Conservation (phyloP, 2,113 vertebrate species). For the Notechis scutatus region DNA sequence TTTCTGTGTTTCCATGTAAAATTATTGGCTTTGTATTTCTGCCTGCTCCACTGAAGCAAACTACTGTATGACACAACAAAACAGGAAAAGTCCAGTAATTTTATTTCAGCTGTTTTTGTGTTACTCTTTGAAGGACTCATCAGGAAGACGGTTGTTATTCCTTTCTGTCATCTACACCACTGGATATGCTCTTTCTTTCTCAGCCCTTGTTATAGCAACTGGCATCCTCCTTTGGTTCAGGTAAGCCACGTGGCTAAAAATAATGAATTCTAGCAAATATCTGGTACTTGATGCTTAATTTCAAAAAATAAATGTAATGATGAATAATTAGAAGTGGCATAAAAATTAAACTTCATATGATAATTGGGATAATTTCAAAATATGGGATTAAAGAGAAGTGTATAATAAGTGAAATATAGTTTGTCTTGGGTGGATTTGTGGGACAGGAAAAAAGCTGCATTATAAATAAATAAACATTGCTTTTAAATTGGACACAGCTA, state of each 20-base stretch:
- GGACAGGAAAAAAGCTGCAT: neutral
- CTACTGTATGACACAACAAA: neutral
- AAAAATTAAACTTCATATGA: neutral
- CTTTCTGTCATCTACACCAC: constrained; percentile 77
- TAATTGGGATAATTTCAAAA: neutral
- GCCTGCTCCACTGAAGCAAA: neutral
- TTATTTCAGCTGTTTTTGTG: neutral
- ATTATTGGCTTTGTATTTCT: constrained; percentile 18
- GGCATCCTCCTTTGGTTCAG: constrained; percentile 79
- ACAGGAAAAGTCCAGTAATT: neutral
- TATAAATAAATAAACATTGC: constrained; percentile 7
- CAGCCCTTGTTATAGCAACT: constrained; percentile 73
- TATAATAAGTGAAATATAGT: neutral
- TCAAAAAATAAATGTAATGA: neutral
- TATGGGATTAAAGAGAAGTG: neutral
- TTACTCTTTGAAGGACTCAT: constrained; percentile 62
- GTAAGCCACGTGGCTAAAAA: constrained; percentile 52
- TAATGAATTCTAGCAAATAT: neutral
- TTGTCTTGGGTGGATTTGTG: neutral
- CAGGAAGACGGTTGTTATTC: constrained; percentile 70
- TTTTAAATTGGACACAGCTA: neutral
- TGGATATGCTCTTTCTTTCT: constrained; percentile 79
- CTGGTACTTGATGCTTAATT: neutral
- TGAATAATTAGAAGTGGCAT: neutral
- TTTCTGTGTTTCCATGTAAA: constrained; percentile 14